Evolutionary conservation across 1,140 invertebrate genomes (phyloP).

Genomic region (Halotydeus destructor): DNA sequence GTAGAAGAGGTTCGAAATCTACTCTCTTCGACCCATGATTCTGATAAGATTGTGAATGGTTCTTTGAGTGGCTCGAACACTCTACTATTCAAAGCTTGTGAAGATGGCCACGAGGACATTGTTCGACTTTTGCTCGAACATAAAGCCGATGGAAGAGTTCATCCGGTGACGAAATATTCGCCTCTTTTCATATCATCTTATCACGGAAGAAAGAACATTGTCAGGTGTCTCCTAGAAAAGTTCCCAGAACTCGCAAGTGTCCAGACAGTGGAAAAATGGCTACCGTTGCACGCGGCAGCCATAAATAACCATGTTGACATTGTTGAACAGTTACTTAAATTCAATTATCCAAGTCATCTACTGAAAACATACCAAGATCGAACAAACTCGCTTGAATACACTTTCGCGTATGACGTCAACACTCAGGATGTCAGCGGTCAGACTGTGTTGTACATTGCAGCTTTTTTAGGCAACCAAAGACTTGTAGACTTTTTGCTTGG

Average conservation of each 20-base stretch:
- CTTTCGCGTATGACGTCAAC: slow-evolving; percentile 72
- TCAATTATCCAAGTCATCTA: slow-evolving; percentile 50
- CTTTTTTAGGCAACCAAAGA: slow-evolving; percentile 54
- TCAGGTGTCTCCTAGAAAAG: slow-evolving; percentile 48
- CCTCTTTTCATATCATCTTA: slow-evolving; percentile 77
- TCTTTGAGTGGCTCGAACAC: slow-evolving; percentile 65
- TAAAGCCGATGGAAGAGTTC: slow-evolving; percentile 60
- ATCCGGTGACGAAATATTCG: slow-evolving; percentile 72
- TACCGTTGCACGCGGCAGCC: slow-evolving; percentile 74
- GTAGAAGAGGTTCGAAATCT: slow-evolving; percentile 35
- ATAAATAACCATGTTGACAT: slow-evolving; percentile 60
- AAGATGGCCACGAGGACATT: slow-evolving; percentile 55
- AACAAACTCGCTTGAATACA: slow-evolving; percentile 53
- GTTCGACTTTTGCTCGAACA: slow-evolving; percentile 52
- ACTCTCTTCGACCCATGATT: slow-evolving; percentile 30
- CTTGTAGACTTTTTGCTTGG: slow-evolving; percentile 55
- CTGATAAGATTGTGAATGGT: slow-evolving; percentile 47
- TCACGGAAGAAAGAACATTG: slow-evolving; percentile 57
- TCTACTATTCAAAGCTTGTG: slow-evolving; percentile 57
- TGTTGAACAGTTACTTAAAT: slow-evolving; percentile 53
- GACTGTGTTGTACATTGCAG: slow-evolving; percentile 66
- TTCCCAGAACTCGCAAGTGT: slow-evolving; percentile 40
- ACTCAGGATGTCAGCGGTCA: slow-evolving; percentile 68
- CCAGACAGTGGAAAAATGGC: slow-evolving; percentile 69
- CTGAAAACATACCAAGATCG: slow-evolving; percentile 39